These are phyloP conservation scores for Lagenorhynchus albirostris DNA, from an alignment of 2,113 vertebrate genomes.

Conservation along the genomic window DNA sequence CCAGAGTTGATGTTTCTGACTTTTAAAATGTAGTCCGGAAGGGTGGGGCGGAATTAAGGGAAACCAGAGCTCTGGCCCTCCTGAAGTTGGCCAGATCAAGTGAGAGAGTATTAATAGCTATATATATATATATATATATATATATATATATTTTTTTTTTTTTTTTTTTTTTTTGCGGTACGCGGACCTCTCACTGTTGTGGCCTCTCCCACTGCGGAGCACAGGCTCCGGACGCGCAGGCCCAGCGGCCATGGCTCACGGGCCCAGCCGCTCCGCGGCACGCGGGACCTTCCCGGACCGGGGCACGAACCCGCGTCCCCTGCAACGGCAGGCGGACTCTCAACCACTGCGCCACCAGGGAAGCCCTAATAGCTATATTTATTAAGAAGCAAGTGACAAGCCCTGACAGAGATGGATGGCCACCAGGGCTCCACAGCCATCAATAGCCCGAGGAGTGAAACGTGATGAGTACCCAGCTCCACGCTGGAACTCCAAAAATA, in stretches of 20 bases:
- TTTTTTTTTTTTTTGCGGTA: no score
- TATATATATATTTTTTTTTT: no score
- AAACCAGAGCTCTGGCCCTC: background rate
- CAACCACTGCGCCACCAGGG: no score
- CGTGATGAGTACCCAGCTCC: background rate
- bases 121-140: no score
- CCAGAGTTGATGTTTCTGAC: background rate
- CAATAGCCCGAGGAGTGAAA: background rate
- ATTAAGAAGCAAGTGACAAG: background rate
- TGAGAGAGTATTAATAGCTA: background rate
- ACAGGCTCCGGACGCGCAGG: no score
- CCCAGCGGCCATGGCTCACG: no score
- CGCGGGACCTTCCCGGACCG: no score
- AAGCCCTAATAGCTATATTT: background rate
- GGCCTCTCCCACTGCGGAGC: no score
- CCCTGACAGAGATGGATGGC: background rate
- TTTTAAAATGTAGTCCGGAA: background rate
- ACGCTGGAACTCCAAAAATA: background rate
- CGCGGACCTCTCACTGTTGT: no score
- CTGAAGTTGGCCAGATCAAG: background rate
- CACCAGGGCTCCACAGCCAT: background rate
- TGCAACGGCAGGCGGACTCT: no score
- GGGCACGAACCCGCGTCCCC: no score
- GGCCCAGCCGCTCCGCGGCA: no score
- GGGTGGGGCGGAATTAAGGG: background rate